A percentile compares a stretch with the other conserved stretches of the same genome.
These are phyloP conservation scores for Congeria kusceri DNA, from an alignment of 2,888 invertebrate genomes.

Conservation along the genomic window DNA sequence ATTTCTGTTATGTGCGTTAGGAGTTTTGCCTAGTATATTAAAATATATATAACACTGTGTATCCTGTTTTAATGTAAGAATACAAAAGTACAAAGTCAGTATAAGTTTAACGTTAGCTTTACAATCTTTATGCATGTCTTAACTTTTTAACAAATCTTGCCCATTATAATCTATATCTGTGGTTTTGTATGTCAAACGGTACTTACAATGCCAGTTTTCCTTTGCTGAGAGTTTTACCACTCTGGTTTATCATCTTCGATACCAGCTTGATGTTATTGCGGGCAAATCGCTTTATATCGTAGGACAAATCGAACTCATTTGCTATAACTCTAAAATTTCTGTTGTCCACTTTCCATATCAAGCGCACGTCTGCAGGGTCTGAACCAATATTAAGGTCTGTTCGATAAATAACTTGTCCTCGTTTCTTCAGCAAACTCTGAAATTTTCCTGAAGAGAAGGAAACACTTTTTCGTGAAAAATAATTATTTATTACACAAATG, in stretches of 20 bases:
- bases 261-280: conserved; percentile 68
- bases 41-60: no score
- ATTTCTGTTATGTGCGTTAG: no score
- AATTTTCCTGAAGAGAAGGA: no score
- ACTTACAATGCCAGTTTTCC: conserved; percentile 66
- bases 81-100: conserved; percentile 9
- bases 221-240: conserved; percentile 64
- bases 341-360: conserved; percentile 57
- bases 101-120: no score
- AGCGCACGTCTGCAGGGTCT: conserved; percentile 43
- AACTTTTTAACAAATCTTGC: no score
- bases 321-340: conserved; percentile 41
- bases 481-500: no score
- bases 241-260: conserved; percentile 67
- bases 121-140: no score
- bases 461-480: no score
- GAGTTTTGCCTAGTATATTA: no score
- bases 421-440: background rate
- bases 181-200: background rate
- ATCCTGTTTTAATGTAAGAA: no score
- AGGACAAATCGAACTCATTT: conserved; percentile 59
- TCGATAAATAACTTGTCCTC: conserved; percentile 37
- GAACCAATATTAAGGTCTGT: conserved; percentile 54
- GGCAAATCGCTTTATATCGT: conserved; percentile 62
- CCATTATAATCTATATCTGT: no score